Evolutionary conservation across 2,797 vertebrate species (phyloP).

Genomic region (Erethizon dorsatum): DNA sequence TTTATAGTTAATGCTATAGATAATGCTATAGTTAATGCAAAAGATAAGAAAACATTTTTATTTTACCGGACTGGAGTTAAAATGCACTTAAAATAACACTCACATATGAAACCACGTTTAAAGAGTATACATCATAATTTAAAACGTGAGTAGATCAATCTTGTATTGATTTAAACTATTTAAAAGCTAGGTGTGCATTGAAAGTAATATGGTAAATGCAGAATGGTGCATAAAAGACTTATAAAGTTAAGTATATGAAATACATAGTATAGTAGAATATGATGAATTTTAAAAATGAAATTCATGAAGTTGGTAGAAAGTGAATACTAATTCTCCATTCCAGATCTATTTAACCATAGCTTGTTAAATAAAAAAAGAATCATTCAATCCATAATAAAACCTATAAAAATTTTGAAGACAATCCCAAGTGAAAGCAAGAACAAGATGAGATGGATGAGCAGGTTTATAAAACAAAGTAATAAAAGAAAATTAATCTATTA

Average conservation of each 20-base stretch:
- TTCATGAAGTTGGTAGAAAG: not conserved
- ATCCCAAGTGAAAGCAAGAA: constrained; percentile 55
- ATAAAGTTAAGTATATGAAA: not conserved
- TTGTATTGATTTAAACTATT: not conserved
- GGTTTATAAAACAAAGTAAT: constrained; percentile 72
- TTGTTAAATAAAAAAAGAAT: not conserved
- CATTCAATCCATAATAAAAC: constrained; percentile 59
- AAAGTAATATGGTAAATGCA: not conserved
- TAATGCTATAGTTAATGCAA: too few relatives aligned
- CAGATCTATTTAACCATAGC: constrained; percentile 12
- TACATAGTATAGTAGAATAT: not conserved
- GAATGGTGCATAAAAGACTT: not conserved
- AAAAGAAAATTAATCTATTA: constrained; percentile 81
- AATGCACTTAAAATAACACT: not conserved
- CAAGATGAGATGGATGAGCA: not conserved
- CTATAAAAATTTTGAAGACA: constrained; percentile 37
- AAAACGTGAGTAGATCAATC: constrained; percentile 27
- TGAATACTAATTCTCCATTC: constrained; percentile 22
- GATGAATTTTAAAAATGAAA: constrained; percentile 57
- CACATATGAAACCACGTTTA: not conserved
- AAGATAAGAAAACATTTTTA: not conserved
- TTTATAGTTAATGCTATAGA: not conserved
- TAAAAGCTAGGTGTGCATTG: constrained; percentile 23
- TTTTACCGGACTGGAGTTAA: constrained; percentile 25
- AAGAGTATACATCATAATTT: not conserved